Percentiles rank a stretch among this genome's conserved stretches.
These are phyloP conservation scores for Caprella mutica DNA, from an alignment of 2,888 invertebrate genomes.

Conservation along the genomic window DNA sequence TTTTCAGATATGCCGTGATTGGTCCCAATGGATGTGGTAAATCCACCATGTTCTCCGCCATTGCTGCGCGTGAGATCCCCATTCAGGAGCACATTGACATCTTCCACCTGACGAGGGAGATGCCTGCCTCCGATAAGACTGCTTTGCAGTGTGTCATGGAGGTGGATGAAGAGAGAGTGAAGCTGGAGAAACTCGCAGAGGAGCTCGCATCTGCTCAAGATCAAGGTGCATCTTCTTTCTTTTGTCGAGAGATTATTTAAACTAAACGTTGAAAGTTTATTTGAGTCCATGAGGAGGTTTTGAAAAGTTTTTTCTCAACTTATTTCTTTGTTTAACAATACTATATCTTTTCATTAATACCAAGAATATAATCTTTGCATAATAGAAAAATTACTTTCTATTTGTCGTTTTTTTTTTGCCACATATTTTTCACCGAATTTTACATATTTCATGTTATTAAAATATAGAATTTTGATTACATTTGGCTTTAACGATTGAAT, in stretches of 20 bases:
- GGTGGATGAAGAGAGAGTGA: slow-evolving; percentile 84
- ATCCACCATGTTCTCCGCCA: slow-evolving; percentile 78
- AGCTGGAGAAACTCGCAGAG: slow-evolving; percentile 85
- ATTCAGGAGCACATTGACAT: slow-evolving; percentile 96
- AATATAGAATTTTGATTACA: background rate
- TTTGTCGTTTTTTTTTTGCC: no score
- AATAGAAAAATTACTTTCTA: no score
- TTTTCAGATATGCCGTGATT: slow-evolving; percentile 77
- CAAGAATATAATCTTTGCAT: no score
- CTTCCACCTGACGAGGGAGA: slow-evolving; percentile 91
- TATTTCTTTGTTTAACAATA: no score
- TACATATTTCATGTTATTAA: background rate
- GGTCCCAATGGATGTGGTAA: slow-evolving; percentile 98
- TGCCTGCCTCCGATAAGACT: slow-evolving; percentile 94
- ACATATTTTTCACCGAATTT: no score
- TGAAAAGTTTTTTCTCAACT: no score
- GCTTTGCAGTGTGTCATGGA: slow-evolving; percentile 96
- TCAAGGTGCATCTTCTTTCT: no score
- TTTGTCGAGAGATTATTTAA: no score
- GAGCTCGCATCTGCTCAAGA: slow-evolving; percentile 70
- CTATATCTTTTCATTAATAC: no score
- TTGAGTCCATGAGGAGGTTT: no score
- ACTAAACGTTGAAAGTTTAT: no score
- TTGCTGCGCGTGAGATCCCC: slow-evolving; percentile 85
- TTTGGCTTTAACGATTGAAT: background rate